Evolutionary conservation across 2,113 vertebrate genomes (phyloP), one percentile per base, ranked within the genome.

Genomic region (Rhea pennata): DNA sequence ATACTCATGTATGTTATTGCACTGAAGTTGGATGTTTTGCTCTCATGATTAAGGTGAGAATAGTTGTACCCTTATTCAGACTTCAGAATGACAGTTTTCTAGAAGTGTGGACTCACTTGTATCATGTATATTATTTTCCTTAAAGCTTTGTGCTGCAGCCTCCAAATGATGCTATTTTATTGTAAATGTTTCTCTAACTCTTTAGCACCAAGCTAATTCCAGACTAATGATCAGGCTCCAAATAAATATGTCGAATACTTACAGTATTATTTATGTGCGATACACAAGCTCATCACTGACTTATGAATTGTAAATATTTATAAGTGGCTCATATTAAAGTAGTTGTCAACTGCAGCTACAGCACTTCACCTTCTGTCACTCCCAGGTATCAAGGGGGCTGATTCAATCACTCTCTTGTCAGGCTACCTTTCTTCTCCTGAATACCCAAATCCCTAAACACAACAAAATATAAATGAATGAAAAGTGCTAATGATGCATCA

Each of bases 281-380:
- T 85, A 87, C 80, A 92, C 95, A 83, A 90, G 88, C 77, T 97
- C 96, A 97, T 97, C 94, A 96, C 79, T 90, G 95, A 95, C 88
- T 97, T 98, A 95, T 95, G 94, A 97, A 97, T 96, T 96, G 97
- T 98, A 98, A 98, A 98, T 98, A 98, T 98, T 98, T 98, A 98
- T 98, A 97, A 98, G 96, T 96, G 96, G 90, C 83, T 98, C 95
- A 93, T 97, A 98, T 97, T 98, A 98, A 98, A 97, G 94, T 98
- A 97, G 93, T 98, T 98, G 97, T 97, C 97, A 97, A 90, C 96
- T 95, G 88, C 84, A 97, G 96, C 83, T 96, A 94, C 65, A 91
- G 87, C 92, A 96, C 95, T 97, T 98, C 97, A 97, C 96, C 96
- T 98, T 97, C 94, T 98, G 97, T 97, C 97, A 97, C 96, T 98